phyloP scores from a whole-genome alignment of 2,888 invertebrate species.

The Spatulosminthurus flaviceps region DNA sequence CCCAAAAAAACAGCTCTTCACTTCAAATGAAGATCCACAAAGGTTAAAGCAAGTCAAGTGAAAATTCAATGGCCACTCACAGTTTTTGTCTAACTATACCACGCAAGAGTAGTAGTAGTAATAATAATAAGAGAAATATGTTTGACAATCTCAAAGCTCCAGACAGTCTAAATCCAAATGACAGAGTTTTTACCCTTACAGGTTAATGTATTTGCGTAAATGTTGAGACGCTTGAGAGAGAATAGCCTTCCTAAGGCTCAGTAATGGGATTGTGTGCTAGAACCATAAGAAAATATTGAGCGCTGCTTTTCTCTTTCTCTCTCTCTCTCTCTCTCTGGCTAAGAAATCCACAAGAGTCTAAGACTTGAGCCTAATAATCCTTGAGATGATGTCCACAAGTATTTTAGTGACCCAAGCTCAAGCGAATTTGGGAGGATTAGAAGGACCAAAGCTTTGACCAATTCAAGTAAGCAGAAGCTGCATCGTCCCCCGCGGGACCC shows the following conservation, averaged over 20 bases:
- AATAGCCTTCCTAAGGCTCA: slow-evolving; percentile 18
- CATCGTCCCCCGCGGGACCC: neutral
- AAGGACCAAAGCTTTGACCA: slow-evolving; percentile 35
- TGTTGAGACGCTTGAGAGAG: slow-evolving; percentile 39
- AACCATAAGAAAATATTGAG: slow-evolving; percentile 28
- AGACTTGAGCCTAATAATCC: slow-evolving; percentile 47
- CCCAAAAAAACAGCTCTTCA: too few species aligned
- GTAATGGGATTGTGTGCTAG: slow-evolving; percentile 49
- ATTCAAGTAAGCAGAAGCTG: slow-evolving; percentile 33
- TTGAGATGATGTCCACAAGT: slow-evolving; percentile 51
- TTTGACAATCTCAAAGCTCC: neutral
- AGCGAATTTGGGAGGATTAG: slow-evolving; percentile 44
- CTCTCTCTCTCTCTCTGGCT: too few species aligned
- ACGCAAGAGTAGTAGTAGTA: neutral
- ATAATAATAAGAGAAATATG: neutral
- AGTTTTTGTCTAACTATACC: too few species aligned
- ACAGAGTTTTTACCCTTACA: neutral
- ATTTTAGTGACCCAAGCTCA: slow-evolving; percentile 36
- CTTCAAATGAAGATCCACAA: too few species aligned
- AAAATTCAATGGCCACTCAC: too few species aligned
- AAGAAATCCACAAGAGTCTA: slow-evolving; percentile 29
- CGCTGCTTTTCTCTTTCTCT: neutral
- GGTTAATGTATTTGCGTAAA: slow-evolving; percentile 25
- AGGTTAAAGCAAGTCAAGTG: too few species aligned
- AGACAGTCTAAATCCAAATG: neutral